These are phyloP conservation scores for Charina bottae DNA, from an alignment of 2,113 vertebrate species.

Conservation along the genomic window DNA sequence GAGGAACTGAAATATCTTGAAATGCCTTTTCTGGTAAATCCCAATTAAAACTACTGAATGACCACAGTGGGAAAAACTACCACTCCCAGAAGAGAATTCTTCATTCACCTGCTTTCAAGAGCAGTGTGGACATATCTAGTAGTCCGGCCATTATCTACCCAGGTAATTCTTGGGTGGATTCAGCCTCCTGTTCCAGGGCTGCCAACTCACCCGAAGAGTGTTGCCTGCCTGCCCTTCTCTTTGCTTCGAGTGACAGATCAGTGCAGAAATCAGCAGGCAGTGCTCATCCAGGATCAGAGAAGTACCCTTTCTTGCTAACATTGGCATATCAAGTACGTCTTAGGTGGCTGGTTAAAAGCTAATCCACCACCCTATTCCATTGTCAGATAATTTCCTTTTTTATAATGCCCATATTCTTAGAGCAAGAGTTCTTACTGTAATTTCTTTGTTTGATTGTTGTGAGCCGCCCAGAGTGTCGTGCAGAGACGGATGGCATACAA, in stretches of 20 bases:
- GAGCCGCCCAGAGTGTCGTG: not conserved
- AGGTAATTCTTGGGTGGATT: not conserved
- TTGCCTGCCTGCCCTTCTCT: not conserved
- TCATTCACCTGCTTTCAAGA: not conserved
- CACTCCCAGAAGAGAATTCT: not conserved
- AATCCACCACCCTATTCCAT: not conserved
- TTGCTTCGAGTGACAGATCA: not conserved
- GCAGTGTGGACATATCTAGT: not conserved
- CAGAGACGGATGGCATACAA: not conserved
- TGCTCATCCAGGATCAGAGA: accelerated
- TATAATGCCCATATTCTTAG: not conserved
- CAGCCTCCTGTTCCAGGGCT: not conserved
- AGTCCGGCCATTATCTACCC: not conserved
- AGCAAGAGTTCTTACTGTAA: not conserved
- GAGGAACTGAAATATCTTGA: not conserved
- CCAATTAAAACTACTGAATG: not conserved
- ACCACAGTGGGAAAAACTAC: not conserved
- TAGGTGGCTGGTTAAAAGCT: not conserved
- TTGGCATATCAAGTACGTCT: not conserved
- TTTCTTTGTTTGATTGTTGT: not conserved
- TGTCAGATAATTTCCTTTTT: not conserved
- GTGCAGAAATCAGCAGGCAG: not conserved
- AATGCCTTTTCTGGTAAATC: not conserved
- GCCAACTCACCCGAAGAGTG: not conserved
- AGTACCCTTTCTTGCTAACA: not conserved